Base-by-base conservation (phyloP, 2,888 invertebrate genomes). In the Chymomyza procnemis region DNA sequence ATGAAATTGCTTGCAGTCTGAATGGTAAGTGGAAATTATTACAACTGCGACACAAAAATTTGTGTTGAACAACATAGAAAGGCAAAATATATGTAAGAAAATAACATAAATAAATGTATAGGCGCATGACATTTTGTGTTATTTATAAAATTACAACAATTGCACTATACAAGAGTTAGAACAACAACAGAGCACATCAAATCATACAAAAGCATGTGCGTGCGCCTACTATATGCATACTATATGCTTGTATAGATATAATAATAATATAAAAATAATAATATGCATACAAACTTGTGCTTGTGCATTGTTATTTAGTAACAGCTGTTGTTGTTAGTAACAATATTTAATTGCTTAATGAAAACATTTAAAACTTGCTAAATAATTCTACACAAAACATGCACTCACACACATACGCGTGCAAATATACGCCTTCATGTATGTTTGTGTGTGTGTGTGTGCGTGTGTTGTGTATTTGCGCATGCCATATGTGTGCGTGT, bases 1-100 rank as follows among this genome's bases (percentile, higher is more conserved):
- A 69, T 69, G 68, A 69, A 69, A 64, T 68, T 69, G 68, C 69
- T 64, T 68, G 68, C 68, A 69, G 68, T 69, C 68, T 69, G 64
- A 69, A 69, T 69, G 69, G 69, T 69, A 64, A 68, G 68, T 30
- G n/a, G 50, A 50, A 19, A 50, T 18, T 18, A 6, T 50, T 50
- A 19, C 50, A 18, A 50, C 6, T 19, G 19, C 50, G 19, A 14
- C 16, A 50, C 50, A 50, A 4, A n/a, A n/a, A n/a, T n/a, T 26
- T 26, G 34, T 41, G 34, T n/a, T n/a, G n/a, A n/a, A 41, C 9
- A 3, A 41, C 34, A 41, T 41, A 41, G n/a, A n/a, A n/a, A n/a
- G n/a, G n/a, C n/a, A n/a, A n/a, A 5, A 41, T 41, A 50, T 61
- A 50, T 16, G 21, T n/a, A 14, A 22, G 16, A 52, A 62, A 22